phyloP scores from a whole-genome alignment of 2,888 invertebrate genomes.

The Hydroisotoma schaefferi region DNA sequence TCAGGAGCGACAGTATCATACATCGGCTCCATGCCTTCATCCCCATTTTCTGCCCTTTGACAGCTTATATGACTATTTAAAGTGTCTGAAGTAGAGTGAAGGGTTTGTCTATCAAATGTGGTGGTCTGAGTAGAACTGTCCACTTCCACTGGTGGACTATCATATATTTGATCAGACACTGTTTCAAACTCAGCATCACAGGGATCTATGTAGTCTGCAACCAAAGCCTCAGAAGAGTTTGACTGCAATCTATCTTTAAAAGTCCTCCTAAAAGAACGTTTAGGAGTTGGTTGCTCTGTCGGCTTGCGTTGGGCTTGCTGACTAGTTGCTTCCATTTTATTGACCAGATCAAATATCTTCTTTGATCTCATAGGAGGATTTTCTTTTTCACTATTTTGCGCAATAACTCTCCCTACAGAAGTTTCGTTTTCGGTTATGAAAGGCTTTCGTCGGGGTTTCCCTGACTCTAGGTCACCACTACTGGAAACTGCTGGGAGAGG shows the following conservation, averaged over 20 bases:
- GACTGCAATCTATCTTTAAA: slow-evolving; percentile 27
- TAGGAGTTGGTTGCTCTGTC: slow-evolving; percentile 40
- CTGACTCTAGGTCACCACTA: slow-evolving; percentile 31
- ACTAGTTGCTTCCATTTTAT: slow-evolving; percentile 47
- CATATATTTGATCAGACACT: slow-evolving; percentile 46
- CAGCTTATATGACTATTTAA: slow-evolving; percentile 8
- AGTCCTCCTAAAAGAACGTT: slow-evolving; percentile 32
- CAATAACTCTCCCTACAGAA: slow-evolving; percentile 2
- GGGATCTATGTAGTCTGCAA: slow-evolving; percentile 47
- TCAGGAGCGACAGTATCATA: slow-evolving; percentile 58
- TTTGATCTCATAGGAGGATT: slow-evolving; percentile 39
- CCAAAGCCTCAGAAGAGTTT: slow-evolving; percentile 34
- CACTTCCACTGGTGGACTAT: slow-evolving; percentile 42
- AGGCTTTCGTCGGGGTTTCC: slow-evolving; percentile 25
- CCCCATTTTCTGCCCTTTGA: slow-evolving; percentile 7
- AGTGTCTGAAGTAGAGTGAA: slow-evolving; percentile 20
- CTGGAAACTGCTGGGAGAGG: slow-evolving; percentile 17
- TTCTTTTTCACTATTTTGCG: slow-evolving; percentile 23
- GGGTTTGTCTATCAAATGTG: slow-evolving; percentile 29
- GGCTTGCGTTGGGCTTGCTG: background rate
- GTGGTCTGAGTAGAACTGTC: slow-evolving; percentile 22
- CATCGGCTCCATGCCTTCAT: slow-evolving; percentile 50
- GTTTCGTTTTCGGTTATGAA: slow-evolving; percentile 9
- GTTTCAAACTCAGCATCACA: slow-evolving; percentile 45
- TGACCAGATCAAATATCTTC: slow-evolving; percentile 44